These are phyloP conservation scores for Porites rus DNA, from an alignment of 92 coral and sea anemone genomes.

Conservation along the genomic window DNA sequence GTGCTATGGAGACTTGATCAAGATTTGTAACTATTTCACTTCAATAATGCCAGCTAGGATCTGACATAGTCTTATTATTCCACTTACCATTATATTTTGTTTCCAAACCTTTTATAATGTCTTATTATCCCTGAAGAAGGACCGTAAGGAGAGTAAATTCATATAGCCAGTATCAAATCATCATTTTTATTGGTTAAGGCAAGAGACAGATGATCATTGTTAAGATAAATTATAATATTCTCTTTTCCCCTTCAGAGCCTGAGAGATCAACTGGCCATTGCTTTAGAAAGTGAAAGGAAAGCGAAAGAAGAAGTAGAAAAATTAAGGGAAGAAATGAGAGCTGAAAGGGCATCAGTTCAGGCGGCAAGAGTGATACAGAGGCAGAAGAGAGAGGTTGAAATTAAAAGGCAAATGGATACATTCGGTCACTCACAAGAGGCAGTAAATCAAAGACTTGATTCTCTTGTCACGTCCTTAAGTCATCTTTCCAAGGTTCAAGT, in stretches of 20 bases:
- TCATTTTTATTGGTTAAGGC: not conserved
- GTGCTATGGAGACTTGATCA: too few species aligned
- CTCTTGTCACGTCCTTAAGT: constrained; percentile 57
- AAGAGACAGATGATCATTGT: not conserved
- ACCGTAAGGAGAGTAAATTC: too few species aligned
- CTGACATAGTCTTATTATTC: too few species aligned
- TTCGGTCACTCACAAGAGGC: constrained; percentile 77
- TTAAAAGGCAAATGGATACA: constrained; percentile 68
- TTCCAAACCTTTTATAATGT: too few species aligned
- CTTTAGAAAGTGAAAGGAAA: constrained; percentile 79
- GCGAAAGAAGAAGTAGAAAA: constrained; percentile 79
- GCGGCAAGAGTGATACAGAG: constrained; percentile 89
- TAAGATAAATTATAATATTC: not conserved
- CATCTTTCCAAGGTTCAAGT: constrained; percentile 77
- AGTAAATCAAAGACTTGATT: constrained; percentile 69
- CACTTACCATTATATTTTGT: too few species aligned
- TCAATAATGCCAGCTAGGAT: too few species aligned
- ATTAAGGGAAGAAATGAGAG: constrained; percentile 81
- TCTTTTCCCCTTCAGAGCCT: constrained; percentile 56
- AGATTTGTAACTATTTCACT: too few species aligned
- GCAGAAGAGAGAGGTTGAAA: constrained; percentile 70
- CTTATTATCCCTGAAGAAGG: too few species aligned
- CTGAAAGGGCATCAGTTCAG: constrained; percentile 88
- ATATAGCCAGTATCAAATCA: too few species aligned
- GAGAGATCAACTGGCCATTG: constrained; percentile 68